phyloP scores from a whole-genome alignment of 2,888 invertebrate genomes.

The Criorhina ranunculi region DNA sequence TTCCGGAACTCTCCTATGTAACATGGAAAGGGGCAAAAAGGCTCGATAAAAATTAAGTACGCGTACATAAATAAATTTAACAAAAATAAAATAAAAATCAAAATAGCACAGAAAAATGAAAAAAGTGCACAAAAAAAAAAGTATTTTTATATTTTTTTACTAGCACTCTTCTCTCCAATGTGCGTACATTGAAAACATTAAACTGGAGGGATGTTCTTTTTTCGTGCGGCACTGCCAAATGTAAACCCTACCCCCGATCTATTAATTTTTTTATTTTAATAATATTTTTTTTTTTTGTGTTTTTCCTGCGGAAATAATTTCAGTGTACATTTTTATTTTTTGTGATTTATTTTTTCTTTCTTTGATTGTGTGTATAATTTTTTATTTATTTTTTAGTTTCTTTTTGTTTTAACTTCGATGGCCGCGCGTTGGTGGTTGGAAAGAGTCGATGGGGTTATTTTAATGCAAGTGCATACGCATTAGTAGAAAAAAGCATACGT shows the following conservation, averaged over 20 bases:
- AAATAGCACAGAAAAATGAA: conserved; percentile 55
- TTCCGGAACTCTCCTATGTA: conserved; percentile 54
- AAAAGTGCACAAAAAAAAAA: conserved; percentile 35
- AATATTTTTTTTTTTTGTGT: conserved; percentile 52
- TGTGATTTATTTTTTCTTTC: conserved; percentile 40
- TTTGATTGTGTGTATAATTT: conserved; percentile 41
- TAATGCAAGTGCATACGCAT: conserved; percentile 76
- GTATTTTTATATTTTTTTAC: conserved; percentile 53
- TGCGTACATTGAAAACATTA: conserved; percentile 69
- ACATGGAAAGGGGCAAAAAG: conserved; percentile 16
- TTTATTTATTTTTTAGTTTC: conserved; percentile 52
- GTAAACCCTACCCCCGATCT: conserved; percentile 74
- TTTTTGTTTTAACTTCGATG: conserved; percentile 74
- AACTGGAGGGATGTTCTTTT: conserved; percentile 71
- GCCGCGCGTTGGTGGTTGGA: conserved; percentile 59
- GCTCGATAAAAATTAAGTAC: conserved; percentile 69
- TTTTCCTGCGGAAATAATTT: conserved; percentile 73
- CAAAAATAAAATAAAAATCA: conserved; percentile 73
- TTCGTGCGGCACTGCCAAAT: conserved; percentile 73
- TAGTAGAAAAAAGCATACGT: conserved; percentile 65
- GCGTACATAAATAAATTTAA: conserved; percentile 73
- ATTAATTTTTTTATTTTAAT: conserved; percentile 76
- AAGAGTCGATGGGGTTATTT: conserved; percentile 49
- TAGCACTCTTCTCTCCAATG: conserved; percentile 75
- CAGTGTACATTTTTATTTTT: conserved; percentile 70